These are phyloP conservation scores for Nephrocerus scutellatus DNA, from an alignment of 2,888 invertebrate species.

Conservation along the genomic window DNA sequence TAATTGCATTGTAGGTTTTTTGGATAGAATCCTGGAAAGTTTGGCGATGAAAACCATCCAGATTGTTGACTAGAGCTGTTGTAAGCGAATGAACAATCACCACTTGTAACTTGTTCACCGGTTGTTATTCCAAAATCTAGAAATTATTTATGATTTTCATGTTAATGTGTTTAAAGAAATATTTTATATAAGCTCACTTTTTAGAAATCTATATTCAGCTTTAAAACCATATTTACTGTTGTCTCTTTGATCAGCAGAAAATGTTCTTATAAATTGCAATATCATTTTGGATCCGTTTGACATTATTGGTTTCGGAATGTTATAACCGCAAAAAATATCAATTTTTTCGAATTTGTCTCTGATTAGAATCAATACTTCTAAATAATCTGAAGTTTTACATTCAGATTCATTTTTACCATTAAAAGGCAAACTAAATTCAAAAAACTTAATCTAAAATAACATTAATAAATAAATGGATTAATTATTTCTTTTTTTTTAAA, in stretches of 20 bases:
- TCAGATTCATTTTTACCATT: constrained; percentile 35
- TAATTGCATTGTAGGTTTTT: constrained; percentile 86
- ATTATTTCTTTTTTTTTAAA: background rate
- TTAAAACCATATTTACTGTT: constrained; percentile 78
- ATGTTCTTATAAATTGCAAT: constrained; percentile 73
- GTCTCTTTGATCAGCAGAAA: constrained; percentile 54
- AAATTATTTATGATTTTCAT: constrained; percentile 33
- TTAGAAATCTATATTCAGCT: constrained; percentile 80
- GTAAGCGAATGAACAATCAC: constrained; percentile 82
- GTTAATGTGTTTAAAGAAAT: constrained; percentile 3
- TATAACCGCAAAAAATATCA: constrained; percentile 78
- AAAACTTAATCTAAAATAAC: constrained; percentile 38
- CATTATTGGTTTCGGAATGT: constrained; percentile 81
- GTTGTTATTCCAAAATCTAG: constrained; percentile 83
- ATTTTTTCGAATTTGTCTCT: constrained; percentile 79
- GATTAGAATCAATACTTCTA: constrained; percentile 64
- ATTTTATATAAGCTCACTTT: constrained; percentile 61
- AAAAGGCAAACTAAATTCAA: constrained; percentile 43
- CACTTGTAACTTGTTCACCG: constrained; percentile 70
- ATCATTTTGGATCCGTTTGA: constrained; percentile 81
- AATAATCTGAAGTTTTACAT: constrained; percentile 38
- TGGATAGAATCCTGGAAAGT: constrained; percentile 85
- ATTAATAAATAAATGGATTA: background rate
- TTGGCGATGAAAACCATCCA: constrained; percentile 76
- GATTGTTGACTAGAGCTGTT: constrained; percentile 73